Evolutionary conservation across 2,888 invertebrate species (phyloP).

Genomic region (Spatulosminthurus flaviceps): DNA sequence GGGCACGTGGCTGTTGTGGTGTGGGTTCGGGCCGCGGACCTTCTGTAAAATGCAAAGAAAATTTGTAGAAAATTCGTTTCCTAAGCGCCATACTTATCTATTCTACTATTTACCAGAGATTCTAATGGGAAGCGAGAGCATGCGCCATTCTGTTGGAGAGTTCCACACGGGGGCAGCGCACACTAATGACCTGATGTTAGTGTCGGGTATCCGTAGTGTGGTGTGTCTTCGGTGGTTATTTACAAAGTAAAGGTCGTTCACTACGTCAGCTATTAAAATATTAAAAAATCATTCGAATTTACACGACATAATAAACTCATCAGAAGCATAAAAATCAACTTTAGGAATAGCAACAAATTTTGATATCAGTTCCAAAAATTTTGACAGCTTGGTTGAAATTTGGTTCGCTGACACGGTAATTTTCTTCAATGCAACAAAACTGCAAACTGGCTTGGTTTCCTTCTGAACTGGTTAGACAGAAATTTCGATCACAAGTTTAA

Average conservation of each 20-base stretch:
- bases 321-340: too few species aligned
- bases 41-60: neutral
- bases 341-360: too few species aligned
- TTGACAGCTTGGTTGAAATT: too few species aligned
- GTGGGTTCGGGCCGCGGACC: too few species aligned
- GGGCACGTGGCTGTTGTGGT: too few species aligned
- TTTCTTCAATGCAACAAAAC: too few species aligned
- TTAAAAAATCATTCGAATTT: slow-evolving; percentile 24
- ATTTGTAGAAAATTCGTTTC: neutral
- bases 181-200: slow-evolving; percentile 56
- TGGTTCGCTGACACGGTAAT: too few species aligned
- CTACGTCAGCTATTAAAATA: slow-evolving; percentile 44
- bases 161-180: slow-evolving; percentile 59
- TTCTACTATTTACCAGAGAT: slow-evolving; percentile 21
- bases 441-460: too few species aligned
- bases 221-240: slow-evolving; percentile 54
- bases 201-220: slow-evolving; percentile 54
- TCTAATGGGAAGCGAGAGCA: slow-evolving; percentile 52
- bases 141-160: slow-evolving; percentile 59
- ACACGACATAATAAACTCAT: slow-evolving; percentile 47
- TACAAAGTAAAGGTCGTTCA: slow-evolving; percentile 52
- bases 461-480: too few species aligned
- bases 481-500: too few species aligned
- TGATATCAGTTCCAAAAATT: too few species aligned
- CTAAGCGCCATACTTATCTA: too few species aligned